Evolutionary conservation across 2,113 vertebrate species (phyloP).

Genomic region (Pardalotus punctatus): DNA sequence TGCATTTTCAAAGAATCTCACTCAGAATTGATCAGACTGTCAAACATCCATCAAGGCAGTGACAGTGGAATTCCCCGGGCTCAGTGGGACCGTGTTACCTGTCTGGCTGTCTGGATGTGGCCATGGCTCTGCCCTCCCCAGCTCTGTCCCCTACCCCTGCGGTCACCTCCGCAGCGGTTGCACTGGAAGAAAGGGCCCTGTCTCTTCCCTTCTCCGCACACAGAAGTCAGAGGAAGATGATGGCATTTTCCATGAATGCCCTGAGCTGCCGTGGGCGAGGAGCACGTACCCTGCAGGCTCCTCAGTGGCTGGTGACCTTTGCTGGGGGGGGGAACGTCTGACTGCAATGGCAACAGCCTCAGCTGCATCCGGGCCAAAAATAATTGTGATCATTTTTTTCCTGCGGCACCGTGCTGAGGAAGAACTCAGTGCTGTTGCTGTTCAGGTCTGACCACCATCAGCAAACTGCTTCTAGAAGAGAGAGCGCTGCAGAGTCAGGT

Average conservation of each 20-base stretch:
- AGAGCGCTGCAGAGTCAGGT: background rate
- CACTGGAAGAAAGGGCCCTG: background rate
- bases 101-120: background rate
- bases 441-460: background rate
- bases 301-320: background rate
- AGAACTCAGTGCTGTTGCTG: background rate
- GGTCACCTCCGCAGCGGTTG: background rate
- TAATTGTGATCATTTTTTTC: background rate
- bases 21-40: background rate
- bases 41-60: background rate
- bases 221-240: background rate
- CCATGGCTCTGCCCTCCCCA: background rate
- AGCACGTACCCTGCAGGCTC: background rate
- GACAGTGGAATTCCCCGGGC: background rate
- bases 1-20: background rate
- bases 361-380: background rate
- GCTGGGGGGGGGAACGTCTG: fast-evolving
- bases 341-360: background rate
- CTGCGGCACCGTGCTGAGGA: background rate
- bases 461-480: background rate
- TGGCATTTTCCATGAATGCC: background rate
- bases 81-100: background rate
- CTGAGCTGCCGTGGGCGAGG: background rate
- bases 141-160: background rate
- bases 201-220: background rate